Percentiles rank a stretch among this genome's conserved stretches.
These are phyloP conservation scores for Odontocerum albicorne DNA, from an alignment of 2,888 invertebrate genomes.

Conservation along the genomic window DNA sequence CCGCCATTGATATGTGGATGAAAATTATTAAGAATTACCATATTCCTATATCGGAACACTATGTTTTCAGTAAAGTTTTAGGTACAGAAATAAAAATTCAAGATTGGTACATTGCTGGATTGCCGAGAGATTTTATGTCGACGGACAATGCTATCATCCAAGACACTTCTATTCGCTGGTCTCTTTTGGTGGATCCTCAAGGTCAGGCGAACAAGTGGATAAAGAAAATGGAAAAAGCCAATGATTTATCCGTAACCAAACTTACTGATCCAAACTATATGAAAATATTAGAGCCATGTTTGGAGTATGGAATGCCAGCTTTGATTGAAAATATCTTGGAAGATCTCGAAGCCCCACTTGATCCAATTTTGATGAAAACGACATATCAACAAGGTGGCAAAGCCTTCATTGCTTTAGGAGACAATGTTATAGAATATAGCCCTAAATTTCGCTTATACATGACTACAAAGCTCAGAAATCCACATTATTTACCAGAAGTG, in stretches of 20 bases:
- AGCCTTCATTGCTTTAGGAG: conserved; percentile 76
- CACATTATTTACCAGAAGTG: conserved; percentile 83
- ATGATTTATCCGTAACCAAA: conserved; percentile 70
- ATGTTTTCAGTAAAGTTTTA: conserved; percentile 71
- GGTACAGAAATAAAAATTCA: conserved; percentile 87
- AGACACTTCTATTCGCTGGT: conserved; percentile 76
- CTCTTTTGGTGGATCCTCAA: conserved; percentile 82
- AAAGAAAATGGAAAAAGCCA: conserved; percentile 76
- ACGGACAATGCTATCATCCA: conserved; percentile 85
- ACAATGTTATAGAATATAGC: conserved; percentile 76
- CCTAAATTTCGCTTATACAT: conserved; percentile 76
- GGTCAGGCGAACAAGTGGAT: conserved; percentile 86
- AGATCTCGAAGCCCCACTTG: conserved; percentile 76
- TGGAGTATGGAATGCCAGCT: conserved; percentile 76
- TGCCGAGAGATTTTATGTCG: conserved; percentile 81
- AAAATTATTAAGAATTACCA: conserved; percentile 63
- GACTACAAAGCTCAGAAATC: conserved; percentile 81
- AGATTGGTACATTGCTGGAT: conserved; percentile 80
- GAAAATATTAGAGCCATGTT: conserved; percentile 71
- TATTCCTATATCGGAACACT: conserved; percentile 78
- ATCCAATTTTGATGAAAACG: conserved; percentile 74
- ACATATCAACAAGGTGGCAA: conserved; percentile 74
- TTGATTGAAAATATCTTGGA: conserved; percentile 77
- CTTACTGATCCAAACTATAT: conserved; percentile 76
- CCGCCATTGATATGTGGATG: conserved; percentile 72